A percentile compares a stretch with the other conserved stretches of the same genome.
phyloP scores from a whole-genome alignment of 1,140 invertebrate genomes.

The Temnothorax curvispinosus region DNA sequence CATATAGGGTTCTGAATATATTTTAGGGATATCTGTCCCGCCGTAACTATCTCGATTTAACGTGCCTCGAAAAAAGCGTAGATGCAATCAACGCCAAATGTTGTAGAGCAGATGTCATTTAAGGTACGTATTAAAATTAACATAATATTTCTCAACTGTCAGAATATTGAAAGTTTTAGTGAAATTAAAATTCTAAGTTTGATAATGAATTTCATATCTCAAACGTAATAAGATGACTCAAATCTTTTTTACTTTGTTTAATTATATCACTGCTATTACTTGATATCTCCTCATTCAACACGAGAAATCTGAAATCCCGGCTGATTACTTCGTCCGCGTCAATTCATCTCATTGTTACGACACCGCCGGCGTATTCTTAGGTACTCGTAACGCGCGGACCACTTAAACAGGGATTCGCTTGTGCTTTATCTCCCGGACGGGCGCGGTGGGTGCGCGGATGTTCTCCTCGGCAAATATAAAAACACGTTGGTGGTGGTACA shows the following conservation, averaged over 20 bases:
- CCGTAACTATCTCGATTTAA: neutral
- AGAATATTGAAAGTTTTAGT: neutral
- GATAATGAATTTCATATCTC: neutral
- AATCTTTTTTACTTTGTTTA: neutral
- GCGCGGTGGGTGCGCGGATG: neutral
- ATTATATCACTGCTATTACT: neutral
- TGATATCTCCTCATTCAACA: neutral
- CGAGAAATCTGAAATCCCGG: neutral
- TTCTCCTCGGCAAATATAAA: conserved; percentile 30
- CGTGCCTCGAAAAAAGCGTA: neutral
- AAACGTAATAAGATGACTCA: neutral
- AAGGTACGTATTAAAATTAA: neutral
- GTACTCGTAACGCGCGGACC: conserved; percentile 14
- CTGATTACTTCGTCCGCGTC: conserved; percentile 16
- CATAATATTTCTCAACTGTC: neutral
- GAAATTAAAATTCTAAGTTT: neutral
- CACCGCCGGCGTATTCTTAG: conserved; percentile 32
- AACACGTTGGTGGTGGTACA: conserved; percentile 8
- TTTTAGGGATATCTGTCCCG: neutral
- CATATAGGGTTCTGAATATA: neutral
- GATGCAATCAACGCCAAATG: neutral
- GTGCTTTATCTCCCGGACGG: conserved; percentile 43
- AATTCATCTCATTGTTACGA: conserved; percentile 54
- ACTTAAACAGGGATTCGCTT: conserved; percentile 51
- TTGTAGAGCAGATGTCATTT: neutral